Base-by-base conservation (phyloP, 2,888 invertebrate species). In the Drosophila affinis region DNA sequence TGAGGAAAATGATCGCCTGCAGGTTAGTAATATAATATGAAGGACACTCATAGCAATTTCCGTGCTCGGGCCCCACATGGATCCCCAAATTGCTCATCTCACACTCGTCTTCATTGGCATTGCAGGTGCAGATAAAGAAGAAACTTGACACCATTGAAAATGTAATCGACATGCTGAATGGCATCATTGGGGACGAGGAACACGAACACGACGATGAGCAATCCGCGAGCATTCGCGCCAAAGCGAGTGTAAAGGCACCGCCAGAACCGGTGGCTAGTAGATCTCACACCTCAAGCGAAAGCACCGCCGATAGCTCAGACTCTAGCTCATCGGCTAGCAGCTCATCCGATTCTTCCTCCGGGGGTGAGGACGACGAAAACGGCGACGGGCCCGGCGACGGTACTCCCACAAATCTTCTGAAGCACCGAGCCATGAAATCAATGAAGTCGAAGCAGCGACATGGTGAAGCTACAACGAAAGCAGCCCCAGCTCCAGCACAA, bases 111-210 rank as follows among this genome's bases (percentile, higher is more conserved):
- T 32, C 61, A 12, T 2, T 29, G 47, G 2, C 45, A n/a, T 61
- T 62, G 62, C 86, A 92, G 92, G 89, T 78, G 60, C 92, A 92
- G 91, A 92, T 92, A 24, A 90, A 92, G 76, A 92, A 91, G 78
- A 92, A 92, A 81, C 72, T 92, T 51, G 91, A 96, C 92, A 96
- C 97, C 0, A 96, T 97, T 91, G 95, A 95, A 92, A 96, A 96
- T 91, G 97, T 97, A 24, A 96, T 97, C 88, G 97, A 97, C 89
- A 97, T 97, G 96, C 93, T 97, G 85, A 96, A 96, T 70, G 95
- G 95, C 44, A 96, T 97, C 89, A 96, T 97, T 86, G 96, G 96
- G 0, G 96, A 96, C 83, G 95, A 95, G 34, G 91, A 91, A 45
- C 77, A 29, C 29, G 29, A 29, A 9, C 29, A 88, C 9, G 85